Evolutionary conservation across 2,113 vertebrate species (phyloP).

Genomic region (Orientallactaga bullata): DNA sequence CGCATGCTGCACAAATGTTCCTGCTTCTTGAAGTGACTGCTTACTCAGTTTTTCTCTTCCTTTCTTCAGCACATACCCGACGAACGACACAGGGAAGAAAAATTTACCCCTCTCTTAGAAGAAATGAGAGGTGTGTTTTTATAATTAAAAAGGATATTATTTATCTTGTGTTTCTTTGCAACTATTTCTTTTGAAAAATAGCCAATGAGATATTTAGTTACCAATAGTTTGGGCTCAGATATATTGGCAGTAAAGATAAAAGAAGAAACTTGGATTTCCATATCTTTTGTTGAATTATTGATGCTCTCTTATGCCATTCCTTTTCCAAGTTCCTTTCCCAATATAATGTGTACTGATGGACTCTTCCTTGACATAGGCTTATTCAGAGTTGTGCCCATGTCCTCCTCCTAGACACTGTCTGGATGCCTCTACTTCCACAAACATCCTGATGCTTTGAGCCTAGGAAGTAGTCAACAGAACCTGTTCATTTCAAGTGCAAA

Average conservation of each 20-base stretch:
- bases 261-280: neutral
- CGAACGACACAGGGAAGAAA: constrained; percentile 82
- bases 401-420: neutral
- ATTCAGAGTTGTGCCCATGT: neutral
- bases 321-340: neutral
- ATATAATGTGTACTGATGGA: neutral
- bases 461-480: constrained; percentile 10
- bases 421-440: neutral
- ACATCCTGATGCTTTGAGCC: neutral
- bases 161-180: constrained; percentile 59
- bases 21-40: constrained; percentile 42
- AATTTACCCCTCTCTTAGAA: constrained; percentile 78
- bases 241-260: neutral
- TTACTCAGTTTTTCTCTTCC: constrained; percentile 69
- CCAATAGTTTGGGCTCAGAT: neutral
- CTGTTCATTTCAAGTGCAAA: neutral
- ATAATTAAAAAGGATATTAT: constrained; percentile 77
- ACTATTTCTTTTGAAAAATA: constrained; percentile 41
- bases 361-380: neutral
- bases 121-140: constrained; percentile 77
- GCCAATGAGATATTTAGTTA: neutral
- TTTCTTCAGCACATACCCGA: constrained; percentile 81
- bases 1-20: neutral
- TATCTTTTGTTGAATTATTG: neutral
- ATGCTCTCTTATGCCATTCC: neutral